These are phyloP conservation scores for Callipepla californica DNA, from an alignment of 2,113 vertebrate genomes.

Conservation along the genomic window DNA sequence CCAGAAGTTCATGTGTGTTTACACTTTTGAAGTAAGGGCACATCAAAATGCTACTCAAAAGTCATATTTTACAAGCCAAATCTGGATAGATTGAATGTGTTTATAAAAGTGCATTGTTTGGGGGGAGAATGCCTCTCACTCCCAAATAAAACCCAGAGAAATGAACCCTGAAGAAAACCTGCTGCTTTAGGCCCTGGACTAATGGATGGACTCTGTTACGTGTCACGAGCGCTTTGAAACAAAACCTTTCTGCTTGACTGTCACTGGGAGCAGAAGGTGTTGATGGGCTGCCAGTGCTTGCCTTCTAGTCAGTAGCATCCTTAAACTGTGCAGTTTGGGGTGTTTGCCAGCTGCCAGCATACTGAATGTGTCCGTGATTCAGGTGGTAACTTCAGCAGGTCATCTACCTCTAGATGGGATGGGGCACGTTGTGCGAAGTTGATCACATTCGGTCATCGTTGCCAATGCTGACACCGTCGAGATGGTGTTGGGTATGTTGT, in stretches of 20 bases:
- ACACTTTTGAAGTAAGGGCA: constrained; percentile 33
- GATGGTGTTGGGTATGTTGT: not conserved
- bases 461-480: not conserved
- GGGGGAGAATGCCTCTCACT: not conserved
- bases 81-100: constrained; percentile 39
- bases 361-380: not conserved
- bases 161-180: not conserved
- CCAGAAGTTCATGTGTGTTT: constrained; percentile 33
- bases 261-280: not conserved
- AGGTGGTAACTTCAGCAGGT: not conserved
- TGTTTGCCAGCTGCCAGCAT: not conserved
- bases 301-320: not conserved
- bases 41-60: not conserved
- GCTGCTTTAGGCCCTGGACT: not conserved
- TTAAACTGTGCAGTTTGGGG: not conserved
- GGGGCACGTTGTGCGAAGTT: not conserved
- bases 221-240: not conserved
- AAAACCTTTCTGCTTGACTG: not conserved
- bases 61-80: not conserved
- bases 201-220: not conserved
- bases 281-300: not conserved
- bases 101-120: constrained; percentile 11
- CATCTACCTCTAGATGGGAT: not conserved
- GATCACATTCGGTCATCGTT: not conserved
- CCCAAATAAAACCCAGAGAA: not conserved